Conservation (phyloP, 2,888 invertebrate species). For the Sinelater perroti region DNA sequence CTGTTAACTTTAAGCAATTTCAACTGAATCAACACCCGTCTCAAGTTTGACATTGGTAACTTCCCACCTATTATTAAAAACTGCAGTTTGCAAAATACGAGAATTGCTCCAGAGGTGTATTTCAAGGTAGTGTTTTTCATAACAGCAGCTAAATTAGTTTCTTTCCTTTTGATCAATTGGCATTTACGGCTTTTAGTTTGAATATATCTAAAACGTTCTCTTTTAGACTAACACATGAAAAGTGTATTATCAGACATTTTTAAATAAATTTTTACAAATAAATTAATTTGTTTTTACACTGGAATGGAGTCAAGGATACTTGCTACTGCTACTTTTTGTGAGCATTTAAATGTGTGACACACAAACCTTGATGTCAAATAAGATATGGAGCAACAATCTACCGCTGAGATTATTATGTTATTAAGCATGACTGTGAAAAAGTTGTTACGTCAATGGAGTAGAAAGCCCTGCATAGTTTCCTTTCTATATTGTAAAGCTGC, state of each 20-base stretch:
- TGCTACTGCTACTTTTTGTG: constrained; percentile 3
- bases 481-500: no score
- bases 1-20: no score
- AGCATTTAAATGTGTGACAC: constrained; percentile 4
- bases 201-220: no score
- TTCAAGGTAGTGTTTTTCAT: constrained; percentile 11
- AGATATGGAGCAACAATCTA: constrained; percentile 5
- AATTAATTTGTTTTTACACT: neutral
- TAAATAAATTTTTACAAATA: neutral
- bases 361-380: constrained; percentile 10
- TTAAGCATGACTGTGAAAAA: no score
- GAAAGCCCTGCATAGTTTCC: no score
- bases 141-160: no score
- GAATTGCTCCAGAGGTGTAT: constrained; percentile 3
- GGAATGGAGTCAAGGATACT: constrained; percentile 8
- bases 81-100: constrained; percentile 6
- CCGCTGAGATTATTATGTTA: no score
- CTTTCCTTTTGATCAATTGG: no score
- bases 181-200: no score
- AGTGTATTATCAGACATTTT: neutral
- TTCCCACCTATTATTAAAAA: constrained; percentile 14
- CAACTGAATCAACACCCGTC: constrained; percentile 2
- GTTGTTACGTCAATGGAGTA: no score
- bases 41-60: constrained; percentile 8
- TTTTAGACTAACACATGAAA: no score